A percentile compares a stretch with the other conserved stretches of the same genome.
These are phyloP conservation scores for Dicaeum eximium DNA, from an alignment of 2,113 vertebrate species.

Conservation along the genomic window DNA sequence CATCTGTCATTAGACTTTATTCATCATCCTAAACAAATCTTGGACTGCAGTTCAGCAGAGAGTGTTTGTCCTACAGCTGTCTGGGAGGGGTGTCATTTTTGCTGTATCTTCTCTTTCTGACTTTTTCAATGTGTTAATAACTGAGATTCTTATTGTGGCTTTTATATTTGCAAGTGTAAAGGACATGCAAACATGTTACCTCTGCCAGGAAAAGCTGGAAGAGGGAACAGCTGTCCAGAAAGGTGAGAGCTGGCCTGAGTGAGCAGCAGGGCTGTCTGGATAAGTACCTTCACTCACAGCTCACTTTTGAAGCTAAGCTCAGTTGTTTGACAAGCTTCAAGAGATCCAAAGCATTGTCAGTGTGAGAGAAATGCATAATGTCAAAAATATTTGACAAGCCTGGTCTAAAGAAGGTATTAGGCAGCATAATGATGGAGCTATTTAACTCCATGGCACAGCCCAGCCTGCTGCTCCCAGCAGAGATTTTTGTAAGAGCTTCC, in stretches of 20 bases:
- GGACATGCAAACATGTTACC: fast-evolving
- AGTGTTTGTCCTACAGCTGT: not conserved
- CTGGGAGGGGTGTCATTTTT: not conserved
- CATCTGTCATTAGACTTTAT: slow-evolving; percentile 29
- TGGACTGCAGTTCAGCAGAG: not conserved
- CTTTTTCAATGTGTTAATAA: not conserved
- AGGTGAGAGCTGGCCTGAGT: not conserved
- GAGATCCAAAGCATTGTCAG: not conserved
- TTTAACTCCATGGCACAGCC: not conserved
- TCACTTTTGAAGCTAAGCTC: not conserved
- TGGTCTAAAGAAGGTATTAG: not conserved
- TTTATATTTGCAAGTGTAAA: not conserved
- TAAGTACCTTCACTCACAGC: not conserved
- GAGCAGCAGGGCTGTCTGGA: not conserved
- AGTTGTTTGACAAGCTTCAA: not conserved
- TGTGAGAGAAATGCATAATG: not conserved
- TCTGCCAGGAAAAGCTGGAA: not conserved
- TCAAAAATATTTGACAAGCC: not conserved
- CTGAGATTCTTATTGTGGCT: not conserved
- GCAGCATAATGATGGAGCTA: not conserved
- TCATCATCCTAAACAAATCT: slow-evolving; percentile 5
- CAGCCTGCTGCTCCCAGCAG: not conserved
- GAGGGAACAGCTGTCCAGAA: not conserved
- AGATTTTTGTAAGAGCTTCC: not conserved
- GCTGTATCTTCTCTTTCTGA: not conserved